Conservation (phyloP, 2,113 vertebrate species). For the Tupaia chinensis region DNA sequence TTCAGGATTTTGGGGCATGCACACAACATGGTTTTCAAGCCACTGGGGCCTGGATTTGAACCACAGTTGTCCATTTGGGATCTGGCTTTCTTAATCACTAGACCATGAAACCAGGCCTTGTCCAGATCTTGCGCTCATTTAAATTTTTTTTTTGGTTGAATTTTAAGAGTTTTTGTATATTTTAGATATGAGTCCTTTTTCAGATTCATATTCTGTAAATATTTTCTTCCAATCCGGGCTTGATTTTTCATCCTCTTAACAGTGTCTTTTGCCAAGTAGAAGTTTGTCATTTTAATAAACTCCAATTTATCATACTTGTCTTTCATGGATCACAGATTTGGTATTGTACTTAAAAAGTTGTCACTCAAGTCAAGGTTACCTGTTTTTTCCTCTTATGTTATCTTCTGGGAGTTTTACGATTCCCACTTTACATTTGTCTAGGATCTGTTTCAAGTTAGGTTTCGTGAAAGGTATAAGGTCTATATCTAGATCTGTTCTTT, state of each 20-base stretch:
- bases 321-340: background rate
- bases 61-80: too few relatives aligned
- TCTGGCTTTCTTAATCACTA: too few relatives aligned
- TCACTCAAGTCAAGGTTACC: background rate
- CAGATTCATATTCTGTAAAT: background rate
- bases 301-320: background rate
- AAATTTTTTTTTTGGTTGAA: background rate
- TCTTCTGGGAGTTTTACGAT: background rate
- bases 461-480: background rate
- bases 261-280: background rate
- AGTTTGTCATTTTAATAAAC: slow-evolving; percentile 12
- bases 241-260: background rate
- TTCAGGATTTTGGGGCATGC: too few relatives aligned
- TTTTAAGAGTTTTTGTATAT: background rate
- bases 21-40: too few relatives aligned
- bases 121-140: background rate
- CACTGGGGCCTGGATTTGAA: too few relatives aligned
- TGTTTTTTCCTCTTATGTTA: background rate
- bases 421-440: background rate
- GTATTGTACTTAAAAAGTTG: background rate
- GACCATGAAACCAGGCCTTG: too few relatives aligned
- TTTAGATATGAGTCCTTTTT: background rate
- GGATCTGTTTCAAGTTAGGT: background rate
- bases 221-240: background rate
- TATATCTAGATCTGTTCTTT: background rate